Conservation (phyloP, 2,888 invertebrate species). For the Pollenia griseotomentosa region DNA sequence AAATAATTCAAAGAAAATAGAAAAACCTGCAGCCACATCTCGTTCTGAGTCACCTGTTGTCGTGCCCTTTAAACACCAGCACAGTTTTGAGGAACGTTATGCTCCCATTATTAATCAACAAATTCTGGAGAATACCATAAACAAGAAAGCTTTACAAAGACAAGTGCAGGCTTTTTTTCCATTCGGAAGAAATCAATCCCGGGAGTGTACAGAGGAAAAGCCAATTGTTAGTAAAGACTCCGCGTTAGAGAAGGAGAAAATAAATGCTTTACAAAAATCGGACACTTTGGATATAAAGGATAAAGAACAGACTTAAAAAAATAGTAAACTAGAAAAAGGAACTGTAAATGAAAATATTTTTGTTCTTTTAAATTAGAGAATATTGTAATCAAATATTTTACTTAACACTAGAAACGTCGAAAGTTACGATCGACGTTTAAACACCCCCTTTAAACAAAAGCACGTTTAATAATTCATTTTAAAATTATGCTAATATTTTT, state of each 20-base stretch:
- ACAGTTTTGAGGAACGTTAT: slow-evolving; percentile 83
- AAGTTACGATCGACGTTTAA: no score
- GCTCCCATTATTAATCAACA: slow-evolving; percentile 82
- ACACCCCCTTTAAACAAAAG: no score
- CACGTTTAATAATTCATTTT: no score
- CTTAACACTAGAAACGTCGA: no score
- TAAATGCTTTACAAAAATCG: slow-evolving; percentile 58
- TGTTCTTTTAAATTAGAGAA: no score
- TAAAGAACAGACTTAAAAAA: slow-evolving; percentile 38
- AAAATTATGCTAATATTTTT: no score
- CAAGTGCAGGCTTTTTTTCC: slow-evolving; percentile 91
- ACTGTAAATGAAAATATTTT: not conserved
- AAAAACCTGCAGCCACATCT: not conserved
- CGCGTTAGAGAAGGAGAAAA: slow-evolving; percentile 8
- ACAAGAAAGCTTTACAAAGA: slow-evolving; percentile 85
- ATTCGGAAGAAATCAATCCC: slow-evolving; percentile 77
- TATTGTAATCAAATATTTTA: no score
- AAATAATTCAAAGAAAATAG: slow-evolving; percentile 22
- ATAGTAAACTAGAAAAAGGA: not conserved
- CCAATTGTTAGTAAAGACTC: not conserved
- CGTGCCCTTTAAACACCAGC: slow-evolving; percentile 77
- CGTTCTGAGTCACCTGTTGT: slow-evolving; percentile 27
- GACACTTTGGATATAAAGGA: slow-evolving; percentile 72
- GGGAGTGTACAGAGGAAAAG: slow-evolving; percentile 43
- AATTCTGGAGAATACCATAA: slow-evolving; percentile 83